A percentile compares a stretch with the other conserved stretches of the same genome.
Conservation (phyloP, 2,888 invertebrate genomes). For the Campoplex capitator region DNA sequence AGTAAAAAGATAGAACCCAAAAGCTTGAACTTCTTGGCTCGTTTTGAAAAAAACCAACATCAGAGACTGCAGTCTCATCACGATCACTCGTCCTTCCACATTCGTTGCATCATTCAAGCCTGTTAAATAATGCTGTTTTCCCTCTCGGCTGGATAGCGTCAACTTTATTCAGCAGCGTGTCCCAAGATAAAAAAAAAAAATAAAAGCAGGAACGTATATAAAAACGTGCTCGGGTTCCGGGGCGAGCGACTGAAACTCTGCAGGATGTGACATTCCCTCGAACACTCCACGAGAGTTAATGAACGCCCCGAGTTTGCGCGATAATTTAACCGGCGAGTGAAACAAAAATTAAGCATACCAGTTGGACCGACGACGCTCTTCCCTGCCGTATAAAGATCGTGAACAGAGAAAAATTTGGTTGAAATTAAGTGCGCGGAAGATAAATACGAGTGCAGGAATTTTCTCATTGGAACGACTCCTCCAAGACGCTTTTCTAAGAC, state of each 20-base stretch:
- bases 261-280: slow-evolving; percentile 5
- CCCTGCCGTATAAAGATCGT: slow-evolving; percentile 12
- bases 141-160: not conserved
- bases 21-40: slow-evolving; percentile 6
- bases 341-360: slow-evolving; percentile 43
- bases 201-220: not conserved
- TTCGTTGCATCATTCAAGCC: slow-evolving; percentile 17
- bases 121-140: slow-evolving; percentile 13
- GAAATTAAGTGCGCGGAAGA: slow-evolving; percentile 16
- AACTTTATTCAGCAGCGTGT: slow-evolving; percentile 4
- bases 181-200: slow-evolving; percentile 6
- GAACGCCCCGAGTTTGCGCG: slow-evolving; percentile 18
- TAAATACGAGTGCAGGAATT: slow-evolving; percentile 17
- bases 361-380: slow-evolving; percentile 2
- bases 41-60: not conserved
- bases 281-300: slow-evolving; percentile 11
- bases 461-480: slow-evolving; percentile 27
- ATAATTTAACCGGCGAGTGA: slow-evolving; percentile 17
- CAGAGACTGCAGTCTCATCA: slow-evolving; percentile 43
- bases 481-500: slow-evolving; percentile 14
- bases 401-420: not conserved
- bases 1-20: not conserved
- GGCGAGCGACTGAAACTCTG: slow-evolving; percentile 6
- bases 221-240: not conserved
- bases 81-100: slow-evolving; percentile 18